Evolutionary conservation across 2,113 vertebrate genomes (phyloP).

Genomic region (Eurypyga helias): DNA sequence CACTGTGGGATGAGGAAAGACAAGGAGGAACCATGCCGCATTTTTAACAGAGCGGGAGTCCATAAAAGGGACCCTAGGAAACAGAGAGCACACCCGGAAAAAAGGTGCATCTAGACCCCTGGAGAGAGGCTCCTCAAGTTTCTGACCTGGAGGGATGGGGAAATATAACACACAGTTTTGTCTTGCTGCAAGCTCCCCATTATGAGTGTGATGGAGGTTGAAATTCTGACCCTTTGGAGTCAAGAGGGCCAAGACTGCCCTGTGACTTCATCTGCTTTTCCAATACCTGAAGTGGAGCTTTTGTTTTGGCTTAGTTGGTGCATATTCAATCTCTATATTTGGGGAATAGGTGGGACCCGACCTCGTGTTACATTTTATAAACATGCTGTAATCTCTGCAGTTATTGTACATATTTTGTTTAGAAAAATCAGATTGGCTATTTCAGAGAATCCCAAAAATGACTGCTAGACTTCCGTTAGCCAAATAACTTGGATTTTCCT

Average conservation of each 20-base stretch:
- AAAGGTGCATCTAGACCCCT: neutral
- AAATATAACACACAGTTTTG: neutral
- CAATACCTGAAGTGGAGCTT: neutral
- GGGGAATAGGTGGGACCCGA: neutral
- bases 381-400: fast-evolving
- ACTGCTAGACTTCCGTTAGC: slow-evolving; percentile 20
- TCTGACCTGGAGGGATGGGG: neutral
- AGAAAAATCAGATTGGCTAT: neutral
- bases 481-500: slow-evolving; percentile 61
- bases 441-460: neutral
- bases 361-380: neutral
- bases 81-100: neutral
- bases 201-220: neutral
- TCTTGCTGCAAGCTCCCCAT: neutral
- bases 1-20: neutral
- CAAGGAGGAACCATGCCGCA: neutral
- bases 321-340: neutral
- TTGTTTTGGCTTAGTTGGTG: neutral
- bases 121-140: neutral
- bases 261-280: neutral
- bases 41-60: neutral
- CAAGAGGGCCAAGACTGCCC: neutral
- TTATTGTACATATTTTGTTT: neutral
- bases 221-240: neutral
- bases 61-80: neutral